phyloP scores from a whole-genome alignment of 1,140 invertebrate species.

The Phthorimaea operculella region DNA sequence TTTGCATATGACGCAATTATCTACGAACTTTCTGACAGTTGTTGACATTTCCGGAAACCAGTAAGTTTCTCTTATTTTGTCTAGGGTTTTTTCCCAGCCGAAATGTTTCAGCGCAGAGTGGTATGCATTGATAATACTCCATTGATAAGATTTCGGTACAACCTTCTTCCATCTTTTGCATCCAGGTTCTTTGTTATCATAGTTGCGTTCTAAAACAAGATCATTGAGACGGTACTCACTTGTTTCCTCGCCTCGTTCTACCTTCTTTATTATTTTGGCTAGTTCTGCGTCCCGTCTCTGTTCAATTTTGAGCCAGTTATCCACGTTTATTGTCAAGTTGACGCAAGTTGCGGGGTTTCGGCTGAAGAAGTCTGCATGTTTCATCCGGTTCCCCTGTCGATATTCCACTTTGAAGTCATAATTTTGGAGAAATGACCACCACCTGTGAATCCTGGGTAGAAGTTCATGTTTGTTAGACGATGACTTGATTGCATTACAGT shows the following conservation, averaged over 20 bases:
- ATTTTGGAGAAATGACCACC: constrained; percentile 32
- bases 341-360: constrained; percentile 10
- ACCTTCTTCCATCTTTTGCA: constrained; percentile 5
- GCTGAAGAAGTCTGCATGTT: constrained; percentile 11
- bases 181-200: constrained; percentile 4
- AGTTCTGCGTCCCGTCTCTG: constrained; percentile 15
- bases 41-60: constrained; percentile 10
- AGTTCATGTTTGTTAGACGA: constrained; percentile 30
- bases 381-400: constrained; percentile 9
- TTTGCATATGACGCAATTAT: constrained; percentile 12
- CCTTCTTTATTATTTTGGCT: constrained; percentile 7
- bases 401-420: constrained; percentile 23
- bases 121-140: constrained; percentile 16
- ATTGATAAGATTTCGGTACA: constrained; percentile 13
- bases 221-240: constrained; percentile 8
- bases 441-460: constrained; percentile 24
- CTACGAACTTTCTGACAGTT: constrained; percentile 5
- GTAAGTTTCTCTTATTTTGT: constrained; percentile 6
- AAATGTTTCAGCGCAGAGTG: constrained; percentile 17
- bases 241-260: constrained; percentile 9
- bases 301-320: constrained; percentile 16
- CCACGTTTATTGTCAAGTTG: constrained; percentile 9
- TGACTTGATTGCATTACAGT: constrained; percentile 19
- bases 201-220: background rate
- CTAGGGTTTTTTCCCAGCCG: constrained; percentile 19